Conservation (phyloP, 2,888 invertebrate species). For the Nephrotoma flavescens region DNA sequence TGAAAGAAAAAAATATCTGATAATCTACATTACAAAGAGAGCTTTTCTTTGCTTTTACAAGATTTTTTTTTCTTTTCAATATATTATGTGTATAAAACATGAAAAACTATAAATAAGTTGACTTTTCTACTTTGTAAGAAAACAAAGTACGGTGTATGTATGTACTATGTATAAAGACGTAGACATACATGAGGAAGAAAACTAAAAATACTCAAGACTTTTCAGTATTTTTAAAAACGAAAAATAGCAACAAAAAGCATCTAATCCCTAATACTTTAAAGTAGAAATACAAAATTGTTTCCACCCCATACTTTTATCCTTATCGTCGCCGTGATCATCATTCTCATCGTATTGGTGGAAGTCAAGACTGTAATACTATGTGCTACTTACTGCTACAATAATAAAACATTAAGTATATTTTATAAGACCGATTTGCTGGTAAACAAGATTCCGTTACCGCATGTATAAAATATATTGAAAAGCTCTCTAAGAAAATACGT, state of each 20-base stretch:
- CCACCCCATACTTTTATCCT: background rate
- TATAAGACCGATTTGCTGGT: background rate
- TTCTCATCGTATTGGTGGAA: background rate
- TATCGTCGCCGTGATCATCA: background rate
- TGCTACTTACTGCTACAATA: background rate
- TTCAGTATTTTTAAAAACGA: background rate
- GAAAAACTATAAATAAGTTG: background rate
- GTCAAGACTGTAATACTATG: background rate
- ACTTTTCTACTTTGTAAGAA: background rate
- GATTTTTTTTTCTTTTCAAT: background rate
- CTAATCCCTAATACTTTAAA: background rate
- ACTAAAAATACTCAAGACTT: background rate
- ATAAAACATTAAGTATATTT: background rate
- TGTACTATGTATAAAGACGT: background rate
- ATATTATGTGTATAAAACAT: background rate
- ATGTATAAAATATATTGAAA: background rate
- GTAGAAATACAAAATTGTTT: background rate
- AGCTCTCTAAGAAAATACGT: background rate
- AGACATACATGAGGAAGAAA: background rate
- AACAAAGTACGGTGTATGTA: background rate
- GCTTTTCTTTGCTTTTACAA: background rate
- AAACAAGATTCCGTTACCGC: background rate
- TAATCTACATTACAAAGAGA: background rate
- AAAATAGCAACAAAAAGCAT: background rate
- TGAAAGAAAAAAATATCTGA: background rate